phyloP scores from a whole-genome alignment of 2,888 invertebrate genomes.

The Sesamia inferens region DNA sequence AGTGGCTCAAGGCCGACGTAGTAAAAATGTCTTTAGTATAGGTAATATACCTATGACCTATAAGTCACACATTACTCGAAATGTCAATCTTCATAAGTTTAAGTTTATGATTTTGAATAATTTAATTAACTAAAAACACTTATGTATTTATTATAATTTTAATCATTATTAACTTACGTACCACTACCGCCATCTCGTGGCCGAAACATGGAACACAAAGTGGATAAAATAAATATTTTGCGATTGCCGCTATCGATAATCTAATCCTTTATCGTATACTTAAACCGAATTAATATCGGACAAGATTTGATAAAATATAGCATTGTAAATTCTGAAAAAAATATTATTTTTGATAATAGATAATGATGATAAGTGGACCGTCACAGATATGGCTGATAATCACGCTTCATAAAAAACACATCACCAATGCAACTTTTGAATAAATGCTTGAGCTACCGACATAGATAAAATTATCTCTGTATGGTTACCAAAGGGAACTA shows the following conservation, averaged over 20 bases:
- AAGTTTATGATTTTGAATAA: neutral
- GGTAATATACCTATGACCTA: neutral
- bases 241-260: constrained; percentile 28
- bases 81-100: neutral
- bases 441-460: neutral
- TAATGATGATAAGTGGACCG: constrained; percentile 16
- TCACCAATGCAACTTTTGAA: neutral
- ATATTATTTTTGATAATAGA: constrained; percentile 27
- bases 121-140: neutral
- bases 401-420: neutral
- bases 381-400: constrained; percentile 33
- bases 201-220: neutral
- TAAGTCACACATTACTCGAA: constrained; percentile 1
- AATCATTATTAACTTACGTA: neutral
- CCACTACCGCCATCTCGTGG: constrained; percentile 24
- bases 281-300: constrained; percentile 43
- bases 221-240: constrained; percentile 22
- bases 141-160: neutral
- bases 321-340: constrained; percentile 29
- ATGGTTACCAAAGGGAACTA: neutral
- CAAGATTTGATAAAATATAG: constrained; percentile 44
- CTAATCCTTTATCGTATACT: constrained; percentile 35
- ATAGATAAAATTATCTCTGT: neutral
- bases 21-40: constrained; percentile 3
- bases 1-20: constrained; percentile 30